Evolutionary conservation across 1,140 invertebrate genomes (phyloP).

Genomic region (Cydia pomonella): DNA sequence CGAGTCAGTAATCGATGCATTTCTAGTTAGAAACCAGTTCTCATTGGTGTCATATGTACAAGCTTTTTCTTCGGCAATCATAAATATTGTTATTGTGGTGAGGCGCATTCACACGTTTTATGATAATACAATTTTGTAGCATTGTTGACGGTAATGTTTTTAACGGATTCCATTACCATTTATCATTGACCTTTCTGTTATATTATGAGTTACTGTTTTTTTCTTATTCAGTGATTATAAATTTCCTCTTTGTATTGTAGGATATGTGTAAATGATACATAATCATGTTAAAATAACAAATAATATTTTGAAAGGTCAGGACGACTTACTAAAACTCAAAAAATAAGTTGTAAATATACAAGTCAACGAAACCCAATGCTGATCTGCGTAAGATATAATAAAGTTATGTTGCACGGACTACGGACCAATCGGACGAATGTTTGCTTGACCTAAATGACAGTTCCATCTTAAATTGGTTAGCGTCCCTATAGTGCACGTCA

Average conservation of each 20-base stretch:
- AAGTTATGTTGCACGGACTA: too few species aligned
- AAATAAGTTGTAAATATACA: too few species aligned
- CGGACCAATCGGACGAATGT: too few species aligned
- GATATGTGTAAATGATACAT: too few species aligned
- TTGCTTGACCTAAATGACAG: too few species aligned
- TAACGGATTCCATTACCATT: constrained; percentile 20
- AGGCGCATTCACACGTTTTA: constrained; percentile 24
- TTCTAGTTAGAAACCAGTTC: constrained; percentile 30
- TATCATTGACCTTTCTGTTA: constrained; percentile 2
- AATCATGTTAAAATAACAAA: too few species aligned
- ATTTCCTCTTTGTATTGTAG: neutral
- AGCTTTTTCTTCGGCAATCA: constrained; percentile 32
- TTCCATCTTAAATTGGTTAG: too few species aligned
- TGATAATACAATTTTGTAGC: constrained; percentile 20
- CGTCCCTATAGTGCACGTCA: too few species aligned
- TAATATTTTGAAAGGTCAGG: too few species aligned
- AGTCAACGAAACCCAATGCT: too few species aligned
- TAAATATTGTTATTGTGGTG: constrained; percentile 31
- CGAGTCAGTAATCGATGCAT: constrained; percentile 15
- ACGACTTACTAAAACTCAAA: too few species aligned
- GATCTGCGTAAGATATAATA: too few species aligned
- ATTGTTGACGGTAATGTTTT: constrained; percentile 24
- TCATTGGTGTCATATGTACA: constrained; percentile 30
- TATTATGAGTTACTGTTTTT: neutral
- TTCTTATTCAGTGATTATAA: neutral